These are phyloP conservation scores for Corythornis vintsioides DNA, from an alignment of 2,113 vertebrate species.

Conservation along the genomic window DNA sequence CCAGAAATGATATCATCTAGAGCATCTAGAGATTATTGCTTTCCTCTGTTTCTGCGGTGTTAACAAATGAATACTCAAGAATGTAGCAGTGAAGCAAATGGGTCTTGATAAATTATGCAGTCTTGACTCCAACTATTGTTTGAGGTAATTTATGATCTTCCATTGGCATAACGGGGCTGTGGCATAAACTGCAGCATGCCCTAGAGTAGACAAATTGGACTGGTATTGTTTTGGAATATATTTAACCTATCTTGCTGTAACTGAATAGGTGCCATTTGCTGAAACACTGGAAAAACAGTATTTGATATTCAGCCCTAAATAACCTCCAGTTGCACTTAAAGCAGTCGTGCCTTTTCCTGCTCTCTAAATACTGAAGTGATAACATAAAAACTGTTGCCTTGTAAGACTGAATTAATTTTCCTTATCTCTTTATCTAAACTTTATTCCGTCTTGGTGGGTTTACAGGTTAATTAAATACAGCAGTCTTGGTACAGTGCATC, in stretches of 20 bases:
- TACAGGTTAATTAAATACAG: not conserved
- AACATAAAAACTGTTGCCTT: not conserved
- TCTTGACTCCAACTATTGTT: conserved; percentile 42
- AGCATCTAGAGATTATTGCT: conserved; percentile 40
- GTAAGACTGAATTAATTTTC: not conserved
- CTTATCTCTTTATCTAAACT: not conserved
- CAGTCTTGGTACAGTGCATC: no score
- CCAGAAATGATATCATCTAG: conserved; percentile 47
- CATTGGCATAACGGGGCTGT: conserved; percentile 13
- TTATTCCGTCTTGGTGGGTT: not conserved
- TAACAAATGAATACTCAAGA: conserved; percentile 41
- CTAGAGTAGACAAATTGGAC: conserved; percentile 56
- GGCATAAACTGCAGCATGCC: not conserved
- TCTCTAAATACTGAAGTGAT: not conserved
- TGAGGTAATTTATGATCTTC: conserved; percentile 53
- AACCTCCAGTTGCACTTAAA: not conserved
- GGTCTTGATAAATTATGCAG: conserved; percentile 49
- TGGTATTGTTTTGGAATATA: conserved; percentile 40
- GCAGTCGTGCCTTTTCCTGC: not conserved
- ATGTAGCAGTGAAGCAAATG: conserved; percentile 34
- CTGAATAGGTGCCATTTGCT: not conserved
- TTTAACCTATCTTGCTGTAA: conserved; percentile 29
- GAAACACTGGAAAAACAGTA: not conserved
- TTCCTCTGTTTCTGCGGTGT: conserved; percentile 47
- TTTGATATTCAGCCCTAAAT: not conserved